Evolutionary conservation across 2,113 vertebrate genomes (phyloP).

Genomic region (Oryzias celebensis): DNA sequence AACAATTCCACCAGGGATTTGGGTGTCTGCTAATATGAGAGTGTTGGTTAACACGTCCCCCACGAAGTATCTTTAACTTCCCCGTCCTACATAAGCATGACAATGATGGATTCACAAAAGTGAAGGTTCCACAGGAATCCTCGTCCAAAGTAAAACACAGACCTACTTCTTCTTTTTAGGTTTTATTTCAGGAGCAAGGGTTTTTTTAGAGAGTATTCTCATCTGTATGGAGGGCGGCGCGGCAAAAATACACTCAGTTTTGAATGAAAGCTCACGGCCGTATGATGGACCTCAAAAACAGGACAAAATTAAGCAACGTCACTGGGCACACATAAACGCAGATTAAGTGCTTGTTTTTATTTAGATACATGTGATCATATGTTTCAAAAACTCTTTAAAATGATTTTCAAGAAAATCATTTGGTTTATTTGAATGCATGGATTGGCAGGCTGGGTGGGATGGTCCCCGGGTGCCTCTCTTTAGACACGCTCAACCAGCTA

Average conservation of each 20-base stretch:
- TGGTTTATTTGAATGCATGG: too few species aligned
- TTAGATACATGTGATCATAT: too few species aligned
- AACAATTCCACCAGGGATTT: slow-evolving; percentile 52
- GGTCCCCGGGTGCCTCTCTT: background rate
- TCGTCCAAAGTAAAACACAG: slow-evolving; percentile 50
- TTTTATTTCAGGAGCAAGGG: slow-evolving; percentile 44
- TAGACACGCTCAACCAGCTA: slow-evolving; percentile 7
- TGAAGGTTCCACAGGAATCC: slow-evolving; percentile 64
- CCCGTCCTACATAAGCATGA: slow-evolving; percentile 59
- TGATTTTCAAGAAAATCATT: too few species aligned
- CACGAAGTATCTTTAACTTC: slow-evolving; percentile 33
- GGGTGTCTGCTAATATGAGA: slow-evolving; percentile 34
- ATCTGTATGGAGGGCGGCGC: slow-evolving; percentile 62
- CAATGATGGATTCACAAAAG: slow-evolving; percentile 79
- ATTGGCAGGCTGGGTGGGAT: background rate
- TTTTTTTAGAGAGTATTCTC: slow-evolving; percentile 49
- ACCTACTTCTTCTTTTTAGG: slow-evolving; percentile 19
- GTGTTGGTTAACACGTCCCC: slow-evolving; percentile 49
- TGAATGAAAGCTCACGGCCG: slow-evolving; percentile 51
- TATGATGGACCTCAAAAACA: slow-evolving; percentile 72
- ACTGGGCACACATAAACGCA: background rate
- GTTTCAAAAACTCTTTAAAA: too few species aligned
- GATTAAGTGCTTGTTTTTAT: background rate
- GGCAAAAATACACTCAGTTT: slow-evolving; percentile 36
- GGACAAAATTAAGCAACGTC: slow-evolving; percentile 20